A percentile compares a stretch with the other conserved stretches of the same genome.
phyloP scores from a whole-genome alignment of 2,888 invertebrate species.

The Clistopyga incitator region DNA sequence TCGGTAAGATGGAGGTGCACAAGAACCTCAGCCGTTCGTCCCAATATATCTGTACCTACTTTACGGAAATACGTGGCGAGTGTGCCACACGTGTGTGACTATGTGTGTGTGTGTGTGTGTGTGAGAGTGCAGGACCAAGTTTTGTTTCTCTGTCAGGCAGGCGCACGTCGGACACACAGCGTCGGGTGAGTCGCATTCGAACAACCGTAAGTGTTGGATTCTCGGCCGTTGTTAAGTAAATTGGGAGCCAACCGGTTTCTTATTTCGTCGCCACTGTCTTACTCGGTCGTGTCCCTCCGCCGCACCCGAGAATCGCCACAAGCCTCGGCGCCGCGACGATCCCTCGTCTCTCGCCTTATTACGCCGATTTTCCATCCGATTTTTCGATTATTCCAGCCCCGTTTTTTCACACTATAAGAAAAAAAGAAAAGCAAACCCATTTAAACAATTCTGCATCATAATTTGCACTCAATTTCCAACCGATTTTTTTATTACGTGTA shows the following conservation, averaged over 20 bases:
- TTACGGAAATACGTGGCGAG: slow-evolving; percentile 5
- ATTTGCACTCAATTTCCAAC: too few species aligned
- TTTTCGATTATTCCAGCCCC: too few species aligned
- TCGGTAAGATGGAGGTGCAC: slow-evolving; percentile 38
- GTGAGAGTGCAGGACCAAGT: background rate
- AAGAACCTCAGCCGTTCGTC: slow-evolving; percentile 51
- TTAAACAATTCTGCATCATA: too few species aligned
- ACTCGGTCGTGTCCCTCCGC: slow-evolving; percentile 72
- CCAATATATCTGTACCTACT: slow-evolving; percentile 40
- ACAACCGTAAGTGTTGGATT: slow-evolving; percentile 84
- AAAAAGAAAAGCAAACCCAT: too few species aligned
- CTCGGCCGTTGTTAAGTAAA: slow-evolving; percentile 84
- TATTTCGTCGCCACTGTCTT: slow-evolving; percentile 84
- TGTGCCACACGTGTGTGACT: background rate
- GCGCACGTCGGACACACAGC: slow-evolving; percentile 46
- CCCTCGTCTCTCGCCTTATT: slow-evolving; percentile 15
- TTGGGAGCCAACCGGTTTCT: slow-evolving; percentile 84
- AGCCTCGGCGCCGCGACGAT: slow-evolving; percentile 17
- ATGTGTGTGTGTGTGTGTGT: background rate
- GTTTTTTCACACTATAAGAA: too few species aligned
- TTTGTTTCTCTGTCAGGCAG: slow-evolving; percentile 40
- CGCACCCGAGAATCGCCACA: slow-evolving; percentile 22
- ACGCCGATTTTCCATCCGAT: background rate
- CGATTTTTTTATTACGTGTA: background rate
- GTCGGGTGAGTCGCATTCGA: slow-evolving; percentile 68